Evolutionary conservation across 2,113 vertebrate genomes (phyloP), one percentile per base, ranked within the genome.

Genomic region (Ctenomys sociabilis): DNA sequence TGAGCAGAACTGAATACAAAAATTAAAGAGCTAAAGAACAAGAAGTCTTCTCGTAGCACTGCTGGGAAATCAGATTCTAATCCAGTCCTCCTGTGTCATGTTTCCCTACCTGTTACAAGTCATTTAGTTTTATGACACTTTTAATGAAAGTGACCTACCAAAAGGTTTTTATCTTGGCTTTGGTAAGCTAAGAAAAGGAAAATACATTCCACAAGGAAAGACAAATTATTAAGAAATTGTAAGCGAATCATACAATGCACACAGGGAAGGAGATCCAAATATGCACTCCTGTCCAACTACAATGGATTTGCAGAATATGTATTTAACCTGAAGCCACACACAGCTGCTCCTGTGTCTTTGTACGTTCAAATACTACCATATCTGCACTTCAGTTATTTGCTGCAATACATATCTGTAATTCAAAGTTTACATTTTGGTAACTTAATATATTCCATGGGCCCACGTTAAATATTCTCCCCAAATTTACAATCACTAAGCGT

Each of bases 111-210:
- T 85, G 96, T 95, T 98, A 97, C 95, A 97, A 97, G 92, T 84
- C 90, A 84, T 97, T 96, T 95, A 90, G 90, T 97, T 97, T 97
- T 97, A 97, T 95, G 91, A 95, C 72, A 88, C 30, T 61, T 91
- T 66, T 96, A 95, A 97, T 96, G 97, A 97, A 96, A 94, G 82
- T 95, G 95, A 98, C 94, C 92, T 93, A 86, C 64, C 73, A 66
- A 87, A 93, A 89, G 61, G 22, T 57, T 91, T 90, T 95, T 89
- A 96, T 86, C 78, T 73, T 45, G 63, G 21, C 28, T 54, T 6
- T 45, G 43, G 61, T 83, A n/a, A 89, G 68, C 57, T 26, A 83
- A 83, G 82, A 82, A 91, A 97, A 88, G 52, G 37, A 88, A 92
- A 90, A 70, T 37, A 70, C 0, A 4, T 86, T 94, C 80, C 57